Conservation (phyloP, 2,888 invertebrate genomes). For the Labia minor region DNA sequence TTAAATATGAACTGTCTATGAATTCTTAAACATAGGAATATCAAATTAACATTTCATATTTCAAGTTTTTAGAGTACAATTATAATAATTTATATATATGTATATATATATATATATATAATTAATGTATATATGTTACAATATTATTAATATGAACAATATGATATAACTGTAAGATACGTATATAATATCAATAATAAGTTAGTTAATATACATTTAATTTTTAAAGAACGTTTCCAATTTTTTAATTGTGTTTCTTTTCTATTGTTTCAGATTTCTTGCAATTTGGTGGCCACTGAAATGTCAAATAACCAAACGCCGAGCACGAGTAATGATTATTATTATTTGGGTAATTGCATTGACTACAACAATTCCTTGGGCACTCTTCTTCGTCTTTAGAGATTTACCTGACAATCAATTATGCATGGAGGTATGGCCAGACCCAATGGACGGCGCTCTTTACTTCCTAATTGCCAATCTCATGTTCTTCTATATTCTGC, state of each 20-base stretch:
- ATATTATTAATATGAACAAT: no score
- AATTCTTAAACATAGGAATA: no score
- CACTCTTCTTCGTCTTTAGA: slow-evolving; percentile 71
- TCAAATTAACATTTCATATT: no score
- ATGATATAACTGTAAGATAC: no score
- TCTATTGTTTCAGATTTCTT: slow-evolving; percentile 66
- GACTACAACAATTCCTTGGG: slow-evolving; percentile 79
- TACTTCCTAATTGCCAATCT: slow-evolving; percentile 85
- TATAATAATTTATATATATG: no score
- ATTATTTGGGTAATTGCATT: slow-evolving; percentile 83
- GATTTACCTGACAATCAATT: slow-evolving; percentile 62
- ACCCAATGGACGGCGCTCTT: slow-evolving; percentile 64
- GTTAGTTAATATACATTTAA: no score
- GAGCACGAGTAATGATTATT: slow-evolving; percentile 77
- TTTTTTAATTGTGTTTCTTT: slow-evolving; percentile 17
- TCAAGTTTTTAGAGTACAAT: no score
- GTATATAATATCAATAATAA: no score
- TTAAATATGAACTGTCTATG: no score
- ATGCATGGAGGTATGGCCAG: slow-evolving; percentile 79
- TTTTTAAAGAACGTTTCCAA: no score
- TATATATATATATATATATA: no score
- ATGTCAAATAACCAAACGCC: slow-evolving; percentile 78
- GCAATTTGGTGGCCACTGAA: slow-evolving; percentile 93
- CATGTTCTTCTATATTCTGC: slow-evolving; percentile 79
- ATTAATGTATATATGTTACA: no score